These are phyloP conservation scores for Cyprinodon diabolis DNA, from an alignment of 2,797 vertebrate species.

Conservation along the genomic window DNA sequence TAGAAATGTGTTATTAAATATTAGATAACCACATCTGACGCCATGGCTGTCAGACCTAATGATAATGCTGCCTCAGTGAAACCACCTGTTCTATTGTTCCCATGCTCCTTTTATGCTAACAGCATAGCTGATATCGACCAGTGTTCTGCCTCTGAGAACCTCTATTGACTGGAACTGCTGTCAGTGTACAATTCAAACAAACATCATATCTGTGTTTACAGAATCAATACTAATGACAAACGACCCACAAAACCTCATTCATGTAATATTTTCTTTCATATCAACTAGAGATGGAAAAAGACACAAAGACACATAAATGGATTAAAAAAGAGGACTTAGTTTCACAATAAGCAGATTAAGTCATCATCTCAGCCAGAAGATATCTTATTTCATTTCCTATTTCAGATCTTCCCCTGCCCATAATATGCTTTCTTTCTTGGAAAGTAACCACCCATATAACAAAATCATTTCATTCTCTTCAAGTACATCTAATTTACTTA, in stretches of 20 bases:
- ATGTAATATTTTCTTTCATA: background rate
- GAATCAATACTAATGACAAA: conserved; percentile 7
- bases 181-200: conserved; percentile 9
- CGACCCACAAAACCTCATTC: conserved; percentile 3
- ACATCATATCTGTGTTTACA: background rate
- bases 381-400: conserved; percentile 6
- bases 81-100: background rate
- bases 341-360: background rate
- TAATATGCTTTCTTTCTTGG: background rate
- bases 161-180: conserved; percentile 1
- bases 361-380: background rate
- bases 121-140: background rate
- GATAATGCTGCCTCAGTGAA: background rate
- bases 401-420: conserved; percentile 5
- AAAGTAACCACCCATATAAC: conserved; percentile 7
- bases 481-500: conserved; percentile 1
- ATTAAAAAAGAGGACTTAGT: background rate
- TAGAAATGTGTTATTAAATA: background rate
- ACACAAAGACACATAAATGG: conserved; percentile 2
- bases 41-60: background rate
- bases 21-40: background rate
- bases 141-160: background rate
- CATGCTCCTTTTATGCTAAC: background rate
- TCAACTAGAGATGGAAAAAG: background rate
- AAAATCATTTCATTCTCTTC: conserved; percentile 1